These are phyloP conservation scores for Anaspis maculata DNA, from an alignment of 2,888 invertebrate species.

Conservation along the genomic window DNA sequence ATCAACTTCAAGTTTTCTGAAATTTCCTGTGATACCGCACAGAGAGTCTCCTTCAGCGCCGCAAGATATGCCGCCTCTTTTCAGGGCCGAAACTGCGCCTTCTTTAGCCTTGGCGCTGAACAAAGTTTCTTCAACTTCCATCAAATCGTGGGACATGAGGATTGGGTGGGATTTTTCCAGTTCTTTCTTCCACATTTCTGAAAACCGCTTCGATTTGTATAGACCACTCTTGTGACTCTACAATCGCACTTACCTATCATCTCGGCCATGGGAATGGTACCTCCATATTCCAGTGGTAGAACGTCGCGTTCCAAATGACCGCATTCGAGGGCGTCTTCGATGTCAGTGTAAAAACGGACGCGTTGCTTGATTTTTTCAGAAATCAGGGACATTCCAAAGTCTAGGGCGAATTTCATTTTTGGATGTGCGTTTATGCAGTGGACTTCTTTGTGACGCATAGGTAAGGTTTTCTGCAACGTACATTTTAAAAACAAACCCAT, in stretches of 20 bases:
- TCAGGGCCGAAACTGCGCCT: constrained; percentile 66
- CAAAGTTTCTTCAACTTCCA: constrained; percentile 59
- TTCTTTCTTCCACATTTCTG: constrained; percentile 65
- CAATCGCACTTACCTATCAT: constrained; percentile 60
- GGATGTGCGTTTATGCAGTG: constrained; percentile 68
- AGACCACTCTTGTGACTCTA: background rate
- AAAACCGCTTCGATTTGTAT: too few species aligned
- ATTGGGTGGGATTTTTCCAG: constrained; percentile 51
- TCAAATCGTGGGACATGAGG: constrained; percentile 58
- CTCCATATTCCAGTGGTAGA: constrained; percentile 75
- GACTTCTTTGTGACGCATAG: constrained; percentile 72
- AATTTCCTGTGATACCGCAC: constrained; percentile 66
- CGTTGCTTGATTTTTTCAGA: constrained; percentile 69
- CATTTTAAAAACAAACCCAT: too few species aligned
- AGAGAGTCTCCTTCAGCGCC: constrained; percentile 58
- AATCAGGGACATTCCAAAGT: constrained; percentile 68
- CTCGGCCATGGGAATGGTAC: constrained; percentile 71
- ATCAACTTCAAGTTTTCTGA: constrained; percentile 71
- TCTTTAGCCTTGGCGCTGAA: constrained; percentile 64
- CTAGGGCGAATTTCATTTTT: constrained; percentile 65
- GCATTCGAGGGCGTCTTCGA: constrained; percentile 48
- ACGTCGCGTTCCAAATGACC: constrained; percentile 40
- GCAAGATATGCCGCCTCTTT: constrained; percentile 48
- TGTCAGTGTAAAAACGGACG: constrained; percentile 55
- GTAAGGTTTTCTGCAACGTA: constrained; percentile 56